These are phyloP conservation scores for Drosophila prolongata DNA, from an alignment of 2,888 invertebrate species.

Conservation along the genomic window DNA sequence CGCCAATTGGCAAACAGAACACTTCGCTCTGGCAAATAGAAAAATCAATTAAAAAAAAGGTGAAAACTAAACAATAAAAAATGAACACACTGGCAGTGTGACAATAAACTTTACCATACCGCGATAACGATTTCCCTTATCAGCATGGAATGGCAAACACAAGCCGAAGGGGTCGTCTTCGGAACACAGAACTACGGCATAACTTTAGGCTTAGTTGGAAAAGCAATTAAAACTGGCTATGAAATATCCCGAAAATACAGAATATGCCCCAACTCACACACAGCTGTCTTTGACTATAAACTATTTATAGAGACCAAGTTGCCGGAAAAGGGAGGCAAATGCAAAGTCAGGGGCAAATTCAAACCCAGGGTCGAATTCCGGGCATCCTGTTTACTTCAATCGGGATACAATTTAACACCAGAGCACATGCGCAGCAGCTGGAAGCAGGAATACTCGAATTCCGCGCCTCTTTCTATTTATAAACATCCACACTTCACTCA, in stretches of 20 bases:
- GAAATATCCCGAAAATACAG: background rate
- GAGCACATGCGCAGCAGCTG: constrained; percentile 40
- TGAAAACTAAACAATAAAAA: constrained; percentile 70
- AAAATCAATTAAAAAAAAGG: constrained; percentile 75
- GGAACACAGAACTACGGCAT: constrained; percentile 53
- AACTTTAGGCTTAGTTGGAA: constrained; percentile 67
- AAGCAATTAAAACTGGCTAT: constrained; percentile 9
- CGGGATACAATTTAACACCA: constrained; percentile 23
- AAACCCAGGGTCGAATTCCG: constrained; percentile 20
- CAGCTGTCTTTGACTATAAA: constrained; percentile 59
- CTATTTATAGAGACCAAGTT: constrained; percentile 54
- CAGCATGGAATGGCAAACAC: constrained; percentile 28
- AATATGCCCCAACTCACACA: background rate
- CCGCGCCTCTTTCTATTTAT: constrained; percentile 25
- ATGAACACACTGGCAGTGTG: constrained; percentile 30
- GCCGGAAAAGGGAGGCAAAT: constrained; percentile 11
- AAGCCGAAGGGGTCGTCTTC: background rate
- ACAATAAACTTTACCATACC: constrained; percentile 69
- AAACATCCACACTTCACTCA: constrained; percentile 29
- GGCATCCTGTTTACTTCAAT: constrained; percentile 62
- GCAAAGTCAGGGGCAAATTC: constrained; percentile 14
- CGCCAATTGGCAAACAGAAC: constrained; percentile 51
- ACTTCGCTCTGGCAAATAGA: constrained; percentile 55
- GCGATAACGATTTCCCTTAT: constrained; percentile 64
- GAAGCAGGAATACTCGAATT: constrained; percentile 6